phyloP scores from a whole-genome alignment of 1,140 invertebrate species.

The Melitaea cinxia region DNA sequence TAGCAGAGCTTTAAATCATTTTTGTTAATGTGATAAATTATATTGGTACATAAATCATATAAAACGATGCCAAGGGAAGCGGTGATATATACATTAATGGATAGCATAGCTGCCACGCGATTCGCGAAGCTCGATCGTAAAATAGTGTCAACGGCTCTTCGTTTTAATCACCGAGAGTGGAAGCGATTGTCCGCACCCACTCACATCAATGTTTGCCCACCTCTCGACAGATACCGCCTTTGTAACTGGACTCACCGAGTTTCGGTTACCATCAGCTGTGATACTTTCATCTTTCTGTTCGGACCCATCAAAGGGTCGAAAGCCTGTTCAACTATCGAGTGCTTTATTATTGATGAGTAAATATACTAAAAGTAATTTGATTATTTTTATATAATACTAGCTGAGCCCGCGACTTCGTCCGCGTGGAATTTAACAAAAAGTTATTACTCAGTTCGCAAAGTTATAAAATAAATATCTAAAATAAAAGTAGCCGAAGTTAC shows the following conservation, averaged over 20 bases:
- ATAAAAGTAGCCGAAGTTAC: too few species aligned
- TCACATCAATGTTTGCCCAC: constrained; percentile 72
- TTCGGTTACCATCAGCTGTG: constrained; percentile 63
- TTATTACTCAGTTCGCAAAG: too few species aligned
- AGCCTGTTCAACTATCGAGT: constrained; percentile 35
- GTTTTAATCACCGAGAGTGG: constrained; percentile 79
- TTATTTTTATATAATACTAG: neutral
- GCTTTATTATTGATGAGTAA: constrained; percentile 33
- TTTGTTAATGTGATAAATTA: constrained; percentile 8
- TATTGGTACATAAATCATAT: constrained; percentile 43
- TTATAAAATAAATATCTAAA: too few species aligned
- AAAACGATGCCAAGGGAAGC: constrained; percentile 37
- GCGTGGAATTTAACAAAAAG: too few species aligned
- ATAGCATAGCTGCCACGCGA: constrained; percentile 52
- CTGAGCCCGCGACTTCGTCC: too few species aligned
- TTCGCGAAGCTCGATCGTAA: constrained; percentile 65
- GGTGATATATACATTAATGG: constrained; percentile 63
- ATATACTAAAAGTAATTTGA: neutral
- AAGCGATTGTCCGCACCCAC: constrained; percentile 72
- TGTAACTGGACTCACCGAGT: constrained; percentile 65
- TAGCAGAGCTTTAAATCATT: neutral
- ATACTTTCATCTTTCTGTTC: constrained; percentile 66
- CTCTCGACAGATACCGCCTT: constrained; percentile 74
- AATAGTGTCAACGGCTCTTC: constrained; percentile 77
- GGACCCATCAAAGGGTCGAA: constrained; percentile 51